These are phyloP conservation scores for Stenotaenia linearis DNA, from an alignment of 2,888 invertebrate genomes.

Conservation along the genomic window DNA sequence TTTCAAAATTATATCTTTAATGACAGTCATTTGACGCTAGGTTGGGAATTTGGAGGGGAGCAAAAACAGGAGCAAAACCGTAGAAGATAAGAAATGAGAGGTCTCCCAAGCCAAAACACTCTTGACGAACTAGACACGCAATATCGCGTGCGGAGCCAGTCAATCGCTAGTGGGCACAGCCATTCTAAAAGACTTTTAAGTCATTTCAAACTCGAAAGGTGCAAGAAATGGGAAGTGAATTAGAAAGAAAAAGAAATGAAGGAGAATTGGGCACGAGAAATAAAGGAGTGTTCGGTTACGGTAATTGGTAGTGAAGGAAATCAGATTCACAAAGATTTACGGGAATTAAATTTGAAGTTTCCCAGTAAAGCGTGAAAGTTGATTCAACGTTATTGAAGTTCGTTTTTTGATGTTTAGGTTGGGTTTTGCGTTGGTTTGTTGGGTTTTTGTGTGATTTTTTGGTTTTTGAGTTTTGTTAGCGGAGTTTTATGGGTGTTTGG, in stretches of 20 bases:
- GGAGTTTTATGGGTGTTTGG: no score
- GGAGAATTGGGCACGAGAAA: background rate
- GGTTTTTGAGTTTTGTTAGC: no score
- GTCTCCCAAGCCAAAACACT: background rate
- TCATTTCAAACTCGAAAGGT: background rate
- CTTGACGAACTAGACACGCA: background rate
- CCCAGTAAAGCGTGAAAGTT: no score
- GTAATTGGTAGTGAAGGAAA: no score
- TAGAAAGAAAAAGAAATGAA: background rate
- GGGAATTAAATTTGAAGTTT: no score
- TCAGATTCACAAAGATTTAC: no score
- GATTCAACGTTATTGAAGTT: no score
- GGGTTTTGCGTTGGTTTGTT: no score
- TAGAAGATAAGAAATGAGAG: background rate
- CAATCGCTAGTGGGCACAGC: background rate
- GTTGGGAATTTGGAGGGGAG: slow-evolving; percentile 7
- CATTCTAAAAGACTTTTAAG: background rate
- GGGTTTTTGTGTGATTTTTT: no score
- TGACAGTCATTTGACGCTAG: slow-evolving; percentile 14
- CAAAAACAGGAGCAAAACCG: slow-evolving; percentile 7
- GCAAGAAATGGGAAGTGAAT: background rate
- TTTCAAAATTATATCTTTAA: slow-evolving; percentile 2
- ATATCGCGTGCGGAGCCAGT: background rate
- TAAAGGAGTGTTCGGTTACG: no score
- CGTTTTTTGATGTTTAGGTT: no score